Base-by-base conservation (phyloP, 2,113 vertebrate species). In the Monarcha castaneiventris region DNA sequence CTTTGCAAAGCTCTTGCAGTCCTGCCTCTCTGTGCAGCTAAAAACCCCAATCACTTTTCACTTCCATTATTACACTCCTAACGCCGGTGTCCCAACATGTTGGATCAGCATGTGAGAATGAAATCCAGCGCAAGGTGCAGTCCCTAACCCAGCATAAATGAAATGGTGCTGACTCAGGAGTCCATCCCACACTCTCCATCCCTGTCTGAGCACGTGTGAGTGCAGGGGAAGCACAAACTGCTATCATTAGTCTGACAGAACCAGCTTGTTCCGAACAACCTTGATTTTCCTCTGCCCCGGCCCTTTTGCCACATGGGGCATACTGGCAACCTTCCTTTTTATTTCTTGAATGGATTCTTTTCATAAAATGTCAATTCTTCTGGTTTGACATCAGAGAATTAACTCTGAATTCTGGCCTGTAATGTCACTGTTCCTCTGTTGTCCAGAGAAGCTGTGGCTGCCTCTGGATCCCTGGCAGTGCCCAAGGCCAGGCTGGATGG, bases 181-280 rank as follows among this genome's bases (percentile, higher is more conserved):
- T 61, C 52, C 37, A 3, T 8, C 21, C 43, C 39, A 6, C 1
- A 0, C 7, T 49, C 81, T 6, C 13, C 61, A 6, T 3, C 9
- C 1, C 73, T 37, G 14, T 3, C 1, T 30, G 49, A 41, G 62
- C 87, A 22, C 1, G 0, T 21, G 61, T 16, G 71, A 83, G 19
- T 44, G 35, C 1, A 4, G 6, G 33, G 52, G 8, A 26, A 62
- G 6, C 46, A 26, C 51, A 44, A 69, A 12, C 30, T 48, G 33
- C 64, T 35, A 2, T 16, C 5, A 1, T 8, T 9, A 6, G 26
- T 80, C 23, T 25, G 23, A 27, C 1, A 62, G n/a, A 51, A 6
- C 25, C 62, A 67, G 21, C 32, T 76, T 15, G 1, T 15, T 58
- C 63, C 82, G 73, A 32, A 61, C 6, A 32, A 6, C 54, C 44